These are phyloP conservation scores for Caenorhabditis sp. DNA, from an alignment of 2,888 invertebrate genomes.

Conservation along the genomic window DNA sequence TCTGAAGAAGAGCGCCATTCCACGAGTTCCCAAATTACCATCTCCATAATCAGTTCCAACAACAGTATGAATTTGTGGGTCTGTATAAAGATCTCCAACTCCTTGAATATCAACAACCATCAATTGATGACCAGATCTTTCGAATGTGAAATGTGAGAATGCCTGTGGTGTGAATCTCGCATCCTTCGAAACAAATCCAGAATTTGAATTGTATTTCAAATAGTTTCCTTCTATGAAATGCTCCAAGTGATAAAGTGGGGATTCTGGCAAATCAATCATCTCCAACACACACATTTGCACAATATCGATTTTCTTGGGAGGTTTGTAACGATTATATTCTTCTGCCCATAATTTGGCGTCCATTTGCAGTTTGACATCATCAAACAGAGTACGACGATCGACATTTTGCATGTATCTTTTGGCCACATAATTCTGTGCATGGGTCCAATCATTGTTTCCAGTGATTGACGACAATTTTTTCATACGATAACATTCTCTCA, in stretches of 20 bases:
- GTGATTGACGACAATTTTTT: slow-evolving; percentile 72
- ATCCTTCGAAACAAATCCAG: slow-evolving; percentile 75
- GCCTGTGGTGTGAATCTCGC: slow-evolving; percentile 75
- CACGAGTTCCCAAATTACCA: slow-evolving; percentile 75
- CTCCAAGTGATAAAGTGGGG: slow-evolving; percentile 75
- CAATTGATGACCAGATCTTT: slow-evolving; percentile 76
- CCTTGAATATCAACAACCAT: slow-evolving; percentile 77
- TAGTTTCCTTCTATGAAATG: slow-evolving; percentile 76
- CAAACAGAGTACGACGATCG: slow-evolving; percentile 74
- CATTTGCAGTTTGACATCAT: slow-evolving; percentile 76
- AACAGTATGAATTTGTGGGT: slow-evolving; percentile 76
- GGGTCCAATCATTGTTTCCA: slow-evolving; percentile 73
- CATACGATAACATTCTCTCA: slow-evolving; percentile 76
- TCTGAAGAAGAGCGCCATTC: slow-evolving; percentile 77
- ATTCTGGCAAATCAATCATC: slow-evolving; percentile 73
- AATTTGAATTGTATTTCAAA: slow-evolving; percentile 77
- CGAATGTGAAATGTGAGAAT: slow-evolving; percentile 77
- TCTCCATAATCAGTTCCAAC: slow-evolving; percentile 75
- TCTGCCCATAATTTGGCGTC: slow-evolving; percentile 77
- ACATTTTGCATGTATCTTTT: slow-evolving; percentile 74
- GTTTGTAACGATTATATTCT: slow-evolving; percentile 76
- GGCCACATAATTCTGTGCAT: slow-evolving; percentile 75
- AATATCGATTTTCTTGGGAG: slow-evolving; percentile 77
- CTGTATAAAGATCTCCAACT: slow-evolving; percentile 76
- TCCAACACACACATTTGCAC: slow-evolving; percentile 76